Base-by-base conservation (phyloP, 2,113 vertebrate species). In the Todiramphus saurophagus region DNA sequence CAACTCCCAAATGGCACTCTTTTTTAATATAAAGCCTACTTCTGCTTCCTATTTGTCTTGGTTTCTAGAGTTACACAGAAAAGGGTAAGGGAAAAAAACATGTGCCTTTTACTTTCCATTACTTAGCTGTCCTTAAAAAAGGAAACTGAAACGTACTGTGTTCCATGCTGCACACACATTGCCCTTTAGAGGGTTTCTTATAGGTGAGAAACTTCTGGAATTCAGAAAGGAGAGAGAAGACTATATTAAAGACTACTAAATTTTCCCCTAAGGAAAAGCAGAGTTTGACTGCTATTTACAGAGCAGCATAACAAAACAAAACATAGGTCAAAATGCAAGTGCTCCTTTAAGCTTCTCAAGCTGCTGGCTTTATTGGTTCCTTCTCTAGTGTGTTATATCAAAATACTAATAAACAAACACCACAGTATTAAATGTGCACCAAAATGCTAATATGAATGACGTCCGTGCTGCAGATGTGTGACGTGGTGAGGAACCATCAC, bases 281-380 rank as follows among this genome's bases (percentile, higher is more conserved):
- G 60, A 70, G 20, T 76, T 93, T 91, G 44, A 37, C 59, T 90
- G 43, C 70, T 78, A 72, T 87, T 93, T 72, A 60, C 66, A 83
- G 41, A 84, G 46, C 9, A 6, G 27, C 5, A 5, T 35, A 58
- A 16, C 30, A 77, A 78, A 87, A 88, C 64, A 62, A 63, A 19
- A 58, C 10, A 62, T 39, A 88, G 73, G 79, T 90, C 62, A 92
- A 90, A 94, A 91, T 72, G 81, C 66, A 91, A 85, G 81, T 39
- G 67, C 33, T 73, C 33, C 62, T 90, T 81, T 41, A 82, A 58
- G 55, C 59, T 81, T 77, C 46, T 55, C 55, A 67, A 67, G 41
- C 24, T 63, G 31, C 37, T 39, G 62, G 20, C 16, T 78, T 86
- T 59, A 50, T 28, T 25, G 41, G 55, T 44, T 46, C 24, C 20